These are phyloP conservation scores for Chalcosyrphus nemorum DNA, from an alignment of 2,888 invertebrate species.

Conservation along the genomic window DNA sequence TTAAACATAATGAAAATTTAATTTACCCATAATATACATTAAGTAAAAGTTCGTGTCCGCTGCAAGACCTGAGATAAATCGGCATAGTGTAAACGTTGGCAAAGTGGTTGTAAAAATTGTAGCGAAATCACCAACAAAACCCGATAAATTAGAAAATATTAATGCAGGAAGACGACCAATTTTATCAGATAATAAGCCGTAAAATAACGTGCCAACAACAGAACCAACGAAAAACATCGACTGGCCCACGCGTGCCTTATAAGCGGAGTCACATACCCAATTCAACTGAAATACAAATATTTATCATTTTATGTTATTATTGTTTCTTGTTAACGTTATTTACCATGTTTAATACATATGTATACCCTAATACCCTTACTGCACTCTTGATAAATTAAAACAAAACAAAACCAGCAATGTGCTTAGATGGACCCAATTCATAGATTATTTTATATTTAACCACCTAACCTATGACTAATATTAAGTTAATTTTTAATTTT, in stretches of 20 bases:
- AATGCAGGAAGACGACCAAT: slow-evolving; percentile 84
- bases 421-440: too few species aligned
- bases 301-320: neutral
- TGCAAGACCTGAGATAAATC: slow-evolving; percentile 85
- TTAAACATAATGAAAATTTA: slow-evolving; percentile 54
- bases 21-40: slow-evolving; percentile 85
- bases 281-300: slow-evolving; percentile 79
- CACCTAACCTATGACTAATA: too few species aligned
- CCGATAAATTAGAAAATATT: slow-evolving; percentile 83
- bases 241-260: slow-evolving; percentile 85
- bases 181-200: slow-evolving; percentile 84
- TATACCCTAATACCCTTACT: too few species aligned
- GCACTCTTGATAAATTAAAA: too few species aligned
- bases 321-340: neutral
- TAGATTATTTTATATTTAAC: too few species aligned
- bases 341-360: neutral
- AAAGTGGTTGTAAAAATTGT: slow-evolving; percentile 83
- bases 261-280: slow-evolving; percentile 85
- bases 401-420: too few species aligned
- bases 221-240: slow-evolving; percentile 86
- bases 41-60: slow-evolving; percentile 85
- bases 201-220: slow-evolving; percentile 84
- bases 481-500: too few species aligned
- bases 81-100: slow-evolving; percentile 83
- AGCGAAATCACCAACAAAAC: slow-evolving; percentile 83